Conservation (phyloP, 2,797 vertebrate genomes). For the Melopsittacus undulatus region DNA sequence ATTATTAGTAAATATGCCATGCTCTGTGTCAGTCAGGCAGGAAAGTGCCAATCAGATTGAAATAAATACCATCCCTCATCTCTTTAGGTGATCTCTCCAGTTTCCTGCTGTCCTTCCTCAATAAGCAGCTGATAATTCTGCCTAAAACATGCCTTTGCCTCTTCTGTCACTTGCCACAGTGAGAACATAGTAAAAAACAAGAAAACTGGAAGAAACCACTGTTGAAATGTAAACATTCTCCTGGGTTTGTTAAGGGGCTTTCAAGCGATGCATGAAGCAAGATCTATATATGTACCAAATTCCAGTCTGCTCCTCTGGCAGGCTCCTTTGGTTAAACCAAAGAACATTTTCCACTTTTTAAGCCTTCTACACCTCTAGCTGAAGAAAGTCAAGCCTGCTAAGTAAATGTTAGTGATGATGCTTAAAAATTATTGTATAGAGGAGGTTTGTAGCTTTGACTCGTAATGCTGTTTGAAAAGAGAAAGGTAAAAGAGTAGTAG, state of each 20-base stretch:
- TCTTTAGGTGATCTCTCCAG: conserved; percentile 4
- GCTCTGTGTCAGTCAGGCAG: not conserved
- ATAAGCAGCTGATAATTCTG: not conserved
- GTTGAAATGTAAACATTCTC: not conserved
- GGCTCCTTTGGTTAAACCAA: not conserved
- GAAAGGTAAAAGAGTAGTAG: not conserved
- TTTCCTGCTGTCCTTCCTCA: not conserved
- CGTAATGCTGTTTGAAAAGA: not conserved
- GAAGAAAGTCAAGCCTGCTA: not conserved
- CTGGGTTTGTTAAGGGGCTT: not conserved
- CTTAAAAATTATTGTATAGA: not conserved
- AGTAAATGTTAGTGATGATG: not conserved
- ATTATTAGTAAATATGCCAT: conserved; percentile 34
- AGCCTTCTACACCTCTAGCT: not conserved
- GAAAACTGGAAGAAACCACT: not conserved
- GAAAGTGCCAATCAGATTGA: conserved; percentile 18
- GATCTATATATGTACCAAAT: not conserved
- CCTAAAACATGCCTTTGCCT: not conserved
- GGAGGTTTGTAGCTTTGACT: not conserved
- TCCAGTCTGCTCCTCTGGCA: not conserved
- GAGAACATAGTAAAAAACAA: not conserved
- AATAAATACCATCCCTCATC: not conserved
- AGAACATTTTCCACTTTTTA: not conserved
- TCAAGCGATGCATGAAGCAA: not conserved
- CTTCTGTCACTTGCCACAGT: not conserved